Evolutionary conservation across 2,113 vertebrate genomes (phyloP).

Genomic region (Hippopotamus amphibius): DNA sequence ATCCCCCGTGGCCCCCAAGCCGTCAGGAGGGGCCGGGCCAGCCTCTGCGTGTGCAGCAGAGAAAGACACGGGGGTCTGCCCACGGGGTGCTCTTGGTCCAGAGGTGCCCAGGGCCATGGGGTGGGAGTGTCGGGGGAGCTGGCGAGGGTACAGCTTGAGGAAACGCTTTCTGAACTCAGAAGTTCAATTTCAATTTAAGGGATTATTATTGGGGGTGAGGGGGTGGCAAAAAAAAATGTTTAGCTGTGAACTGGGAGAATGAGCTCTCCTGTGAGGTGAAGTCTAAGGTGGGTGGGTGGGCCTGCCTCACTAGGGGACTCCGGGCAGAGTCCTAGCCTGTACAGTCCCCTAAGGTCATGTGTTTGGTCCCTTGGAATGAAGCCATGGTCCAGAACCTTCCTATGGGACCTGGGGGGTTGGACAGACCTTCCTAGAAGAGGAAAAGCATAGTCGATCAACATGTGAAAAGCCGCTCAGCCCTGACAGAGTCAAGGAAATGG

Average conservation of each 20-base stretch:
- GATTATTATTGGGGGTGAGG: accelerated
- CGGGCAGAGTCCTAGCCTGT: neutral
- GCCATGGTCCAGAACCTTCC: neutral
- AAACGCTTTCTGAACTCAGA: neutral
- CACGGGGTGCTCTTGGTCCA: accelerated
- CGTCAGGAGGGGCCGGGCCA: accelerated
- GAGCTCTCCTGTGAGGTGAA: accelerated
- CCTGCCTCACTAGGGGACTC: neutral
- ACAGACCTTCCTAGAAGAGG: neutral
- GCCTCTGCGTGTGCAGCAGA: neutral
- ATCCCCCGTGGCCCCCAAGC: accelerated
- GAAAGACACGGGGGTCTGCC: neutral
- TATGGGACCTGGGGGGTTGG: accelerated
- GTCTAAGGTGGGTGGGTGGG: neutral
- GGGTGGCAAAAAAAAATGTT: neutral
- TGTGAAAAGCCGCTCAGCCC: accelerated
- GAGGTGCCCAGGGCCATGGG: accelerated
- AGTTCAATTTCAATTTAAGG: neutral
- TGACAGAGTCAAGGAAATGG: neutral
- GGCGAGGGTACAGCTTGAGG: neutral
- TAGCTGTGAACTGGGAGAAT: neutral
- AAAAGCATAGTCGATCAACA: accelerated
- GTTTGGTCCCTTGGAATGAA: neutral
- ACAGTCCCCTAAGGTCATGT: accelerated
- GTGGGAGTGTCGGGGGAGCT: neutral